These are phyloP conservation scores for Pyrgilauda ruficollis DNA, from an alignment of 2,113 vertebrate genomes.

Conservation along the genomic window DNA sequence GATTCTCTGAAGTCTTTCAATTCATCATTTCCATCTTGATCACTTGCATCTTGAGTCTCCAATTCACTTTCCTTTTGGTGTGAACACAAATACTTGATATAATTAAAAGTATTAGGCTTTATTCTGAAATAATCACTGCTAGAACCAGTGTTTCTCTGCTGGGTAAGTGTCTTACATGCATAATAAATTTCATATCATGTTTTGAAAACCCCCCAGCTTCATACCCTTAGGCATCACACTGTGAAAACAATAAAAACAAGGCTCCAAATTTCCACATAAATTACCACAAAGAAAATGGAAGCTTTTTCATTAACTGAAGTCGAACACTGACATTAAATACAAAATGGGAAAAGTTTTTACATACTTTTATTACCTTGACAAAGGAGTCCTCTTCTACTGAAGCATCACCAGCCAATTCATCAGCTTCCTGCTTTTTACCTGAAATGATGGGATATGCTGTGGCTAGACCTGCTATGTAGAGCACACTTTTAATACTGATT, in stretches of 20 bases:
- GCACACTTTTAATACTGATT: background rate
- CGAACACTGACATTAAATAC: background rate
- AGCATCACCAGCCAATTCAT: slow-evolving; percentile 81
- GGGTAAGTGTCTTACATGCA: background rate
- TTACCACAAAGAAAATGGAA: background rate
- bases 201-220: background rate
- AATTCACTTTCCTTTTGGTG: slow-evolving; percentile 78
- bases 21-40: slow-evolving; percentile 80
- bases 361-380: slow-evolving; percentile 82
- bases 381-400: slow-evolving; percentile 85
- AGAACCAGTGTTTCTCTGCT: background rate
- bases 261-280: background rate
- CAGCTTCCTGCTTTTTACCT: slow-evolving; percentile 90
- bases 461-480: background rate
- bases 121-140: background rate
- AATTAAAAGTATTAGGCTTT: background rate
- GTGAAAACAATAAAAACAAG: background rate
- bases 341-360: background rate
- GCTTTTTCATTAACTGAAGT: background rate
- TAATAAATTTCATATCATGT: background rate
- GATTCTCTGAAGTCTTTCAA: slow-evolving; percentile 77
- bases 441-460: slow-evolving; percentile 36
- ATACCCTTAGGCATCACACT: background rate
- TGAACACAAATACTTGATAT: slow-evolving; percentile 62
- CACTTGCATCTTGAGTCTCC: slow-evolving; percentile 78